Conservation (phyloP, 2,888 invertebrate species). For the Eremobia ochroleuca region DNA sequence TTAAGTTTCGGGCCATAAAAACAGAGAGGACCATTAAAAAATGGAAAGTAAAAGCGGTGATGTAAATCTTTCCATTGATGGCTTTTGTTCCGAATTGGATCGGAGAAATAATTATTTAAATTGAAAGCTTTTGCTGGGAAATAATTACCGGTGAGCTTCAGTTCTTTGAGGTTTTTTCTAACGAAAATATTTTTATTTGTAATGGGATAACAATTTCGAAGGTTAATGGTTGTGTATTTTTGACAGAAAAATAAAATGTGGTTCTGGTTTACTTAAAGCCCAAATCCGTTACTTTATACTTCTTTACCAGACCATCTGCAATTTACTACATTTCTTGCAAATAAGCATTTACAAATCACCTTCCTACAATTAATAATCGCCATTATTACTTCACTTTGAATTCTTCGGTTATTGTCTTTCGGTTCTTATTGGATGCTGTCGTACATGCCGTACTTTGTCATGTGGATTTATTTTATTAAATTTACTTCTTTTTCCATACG, state of each 20-base stretch:
- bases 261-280: not conserved
- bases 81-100: constrained; percentile 49
- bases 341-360: no score
- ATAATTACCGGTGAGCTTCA: constrained; percentile 19
- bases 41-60: constrained; percentile 50
- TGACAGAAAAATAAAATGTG: not conserved
- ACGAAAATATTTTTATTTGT: constrained; percentile 29
- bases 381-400: not conserved
- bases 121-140: constrained; percentile 44
- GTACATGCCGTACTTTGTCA: no score
- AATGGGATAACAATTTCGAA: constrained; percentile 7
- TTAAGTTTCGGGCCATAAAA: constrained; percentile 69
- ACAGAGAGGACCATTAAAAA: constrained; percentile 52
- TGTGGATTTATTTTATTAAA: no score
- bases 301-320: no score
- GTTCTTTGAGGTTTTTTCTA: constrained; percentile 5
- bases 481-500: no score
- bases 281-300: not conserved
- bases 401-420: not conserved
- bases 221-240: not conserved
- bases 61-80: constrained; percentile 35
- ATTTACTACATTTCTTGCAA: no score
- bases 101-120: constrained; percentile 43
- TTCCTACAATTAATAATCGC: not conserved
- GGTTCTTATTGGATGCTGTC: not conserved